Evolutionary conservation across 2,797 vertebrate genomes (phyloP).

Genomic region (Gephyroberyx darwinii): DNA sequence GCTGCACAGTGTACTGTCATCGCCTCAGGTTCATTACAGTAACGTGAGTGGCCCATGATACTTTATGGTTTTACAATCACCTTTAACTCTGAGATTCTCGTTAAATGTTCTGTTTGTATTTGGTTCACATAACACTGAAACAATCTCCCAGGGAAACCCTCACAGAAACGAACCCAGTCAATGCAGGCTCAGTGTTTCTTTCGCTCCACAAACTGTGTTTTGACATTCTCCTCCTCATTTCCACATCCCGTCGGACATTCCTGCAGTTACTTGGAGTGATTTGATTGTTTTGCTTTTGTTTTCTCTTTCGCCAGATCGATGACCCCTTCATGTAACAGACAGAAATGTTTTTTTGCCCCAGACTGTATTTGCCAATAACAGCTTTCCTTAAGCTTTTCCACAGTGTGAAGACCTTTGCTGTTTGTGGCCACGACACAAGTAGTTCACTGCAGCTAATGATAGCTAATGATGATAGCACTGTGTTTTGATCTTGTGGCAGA

Average conservation of each 20-base stretch:
- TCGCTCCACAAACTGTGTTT: slow-evolving; percentile 42
- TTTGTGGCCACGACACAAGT: slow-evolving; percentile 21
- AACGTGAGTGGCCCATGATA: no score
- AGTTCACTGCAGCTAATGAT: not conserved
- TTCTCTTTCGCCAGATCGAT: slow-evolving; percentile 40
- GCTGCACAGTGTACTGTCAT: slow-evolving; percentile 51
- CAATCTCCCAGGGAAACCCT: slow-evolving; percentile 32
- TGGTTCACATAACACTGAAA: slow-evolving; percentile 33
- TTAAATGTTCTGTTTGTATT: slow-evolving; percentile 34
- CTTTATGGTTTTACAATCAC: slow-evolving; percentile 6
- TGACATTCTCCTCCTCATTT: slow-evolving; percentile 56
- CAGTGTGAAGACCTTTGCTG: not conserved
- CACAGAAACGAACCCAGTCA: slow-evolving; percentile 15
- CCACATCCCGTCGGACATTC: slow-evolving; percentile 56
- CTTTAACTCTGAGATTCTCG: slow-evolving; percentile 22
- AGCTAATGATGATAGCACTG: no score
- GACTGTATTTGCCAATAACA: slow-evolving; percentile 41
- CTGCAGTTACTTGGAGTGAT: slow-evolving; percentile 46
- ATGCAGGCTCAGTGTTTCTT: slow-evolving; percentile 25
- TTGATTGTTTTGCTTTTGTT: slow-evolving; percentile 63
- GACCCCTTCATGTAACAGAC: slow-evolving; percentile 26
- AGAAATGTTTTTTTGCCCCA: slow-evolving; percentile 32
- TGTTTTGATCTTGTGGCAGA: not conserved
- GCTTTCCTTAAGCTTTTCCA: slow-evolving; percentile 26
- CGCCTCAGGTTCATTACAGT: slow-evolving; percentile 36